A percentile compares a stretch with the other conserved stretches of the same genome.
Evolutionary conservation across 2,888 invertebrate genomes (phyloP).

Genomic region (Gnatocerus cornutus): DNA sequence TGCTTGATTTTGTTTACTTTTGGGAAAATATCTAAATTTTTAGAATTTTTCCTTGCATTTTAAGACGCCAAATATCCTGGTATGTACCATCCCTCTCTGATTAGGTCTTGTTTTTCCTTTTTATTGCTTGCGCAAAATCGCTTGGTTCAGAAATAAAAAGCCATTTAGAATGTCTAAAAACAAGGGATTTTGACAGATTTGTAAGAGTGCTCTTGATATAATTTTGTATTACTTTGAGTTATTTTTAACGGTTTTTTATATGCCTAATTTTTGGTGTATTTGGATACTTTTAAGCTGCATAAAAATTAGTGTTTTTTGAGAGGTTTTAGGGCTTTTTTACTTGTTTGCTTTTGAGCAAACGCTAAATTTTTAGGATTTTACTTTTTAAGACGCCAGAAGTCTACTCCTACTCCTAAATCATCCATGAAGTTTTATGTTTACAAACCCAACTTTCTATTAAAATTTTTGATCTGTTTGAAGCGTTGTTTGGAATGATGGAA

Average conservation of each 20-base stretch:
- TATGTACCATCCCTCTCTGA: conserved; percentile 10
- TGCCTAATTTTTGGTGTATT: conserved; percentile 7
- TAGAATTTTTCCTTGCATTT: not conserved
- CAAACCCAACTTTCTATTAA: no score
- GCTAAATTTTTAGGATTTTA: no score
- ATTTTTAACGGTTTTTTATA: conserved; percentile 8
- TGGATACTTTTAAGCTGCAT: not conserved
- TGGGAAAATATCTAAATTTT: conserved; percentile 2
- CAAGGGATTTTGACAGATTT: not conserved
- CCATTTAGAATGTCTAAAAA: conserved; percentile 24
- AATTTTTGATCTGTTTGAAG: no score
- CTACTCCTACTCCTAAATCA: no score
- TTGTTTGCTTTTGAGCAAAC: not conserved
- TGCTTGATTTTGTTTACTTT: not conserved
- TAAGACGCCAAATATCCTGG: conserved; percentile 1
- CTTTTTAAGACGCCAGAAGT: no score
- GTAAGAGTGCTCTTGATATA: conserved; percentile 1
- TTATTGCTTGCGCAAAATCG: conserved; percentile 17
- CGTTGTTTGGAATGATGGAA: no score
- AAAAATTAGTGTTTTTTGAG: conserved; percentile 9
- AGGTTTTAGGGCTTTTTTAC: not conserved
- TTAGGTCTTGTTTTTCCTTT: conserved; percentile 19
- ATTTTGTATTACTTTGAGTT: not conserved
- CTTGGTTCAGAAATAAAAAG: conserved; percentile 27
- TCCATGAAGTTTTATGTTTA: no score